Evolutionary conservation across 2,113 vertebrate genomes (phyloP).

Genomic region (Panthera uncia): DNA sequence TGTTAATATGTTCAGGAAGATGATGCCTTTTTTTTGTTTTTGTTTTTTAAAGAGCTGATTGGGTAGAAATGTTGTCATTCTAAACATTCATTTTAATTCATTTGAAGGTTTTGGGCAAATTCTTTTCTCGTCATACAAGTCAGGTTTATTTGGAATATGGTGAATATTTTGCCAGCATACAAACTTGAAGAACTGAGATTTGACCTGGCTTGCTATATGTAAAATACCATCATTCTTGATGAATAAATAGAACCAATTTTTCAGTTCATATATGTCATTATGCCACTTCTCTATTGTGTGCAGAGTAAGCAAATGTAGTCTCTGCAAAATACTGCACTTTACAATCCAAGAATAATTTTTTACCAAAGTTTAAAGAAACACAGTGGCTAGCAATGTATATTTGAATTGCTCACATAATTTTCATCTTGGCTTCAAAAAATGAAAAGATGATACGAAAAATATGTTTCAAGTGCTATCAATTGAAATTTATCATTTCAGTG

Average conservation of each 20-base stretch:
- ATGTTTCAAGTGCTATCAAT: neutral
- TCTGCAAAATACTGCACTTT: neutral
- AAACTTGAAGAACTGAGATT: neutral
- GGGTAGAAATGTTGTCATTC: constrained; percentile 31
- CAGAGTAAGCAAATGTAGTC: neutral
- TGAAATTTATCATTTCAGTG: neutral
- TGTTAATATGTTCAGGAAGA: constrained; percentile 8
- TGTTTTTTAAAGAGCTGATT: neutral
- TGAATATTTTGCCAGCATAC: neutral
- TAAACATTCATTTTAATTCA: constrained; percentile 35
- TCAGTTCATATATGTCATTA: neutral
- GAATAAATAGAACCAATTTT: neutral
- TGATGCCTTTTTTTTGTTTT: neutral
- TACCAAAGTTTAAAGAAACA: neutral
- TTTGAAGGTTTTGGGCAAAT: constrained; percentile 1
- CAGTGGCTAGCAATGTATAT: neutral
- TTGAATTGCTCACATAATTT: constrained; percentile 46
- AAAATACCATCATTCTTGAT: neutral
- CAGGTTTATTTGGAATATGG: neutral
- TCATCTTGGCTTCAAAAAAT: neutral
- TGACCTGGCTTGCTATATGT: neutral
- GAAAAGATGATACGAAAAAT: neutral
- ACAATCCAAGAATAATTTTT: constrained; percentile 19
- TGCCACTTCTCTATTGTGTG: neutral
- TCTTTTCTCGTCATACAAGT: constrained; percentile 2